These are phyloP conservation scores for Eonycteris spelaea DNA, from an alignment of 2,113 vertebrate species.

Conservation along the genomic window DNA sequence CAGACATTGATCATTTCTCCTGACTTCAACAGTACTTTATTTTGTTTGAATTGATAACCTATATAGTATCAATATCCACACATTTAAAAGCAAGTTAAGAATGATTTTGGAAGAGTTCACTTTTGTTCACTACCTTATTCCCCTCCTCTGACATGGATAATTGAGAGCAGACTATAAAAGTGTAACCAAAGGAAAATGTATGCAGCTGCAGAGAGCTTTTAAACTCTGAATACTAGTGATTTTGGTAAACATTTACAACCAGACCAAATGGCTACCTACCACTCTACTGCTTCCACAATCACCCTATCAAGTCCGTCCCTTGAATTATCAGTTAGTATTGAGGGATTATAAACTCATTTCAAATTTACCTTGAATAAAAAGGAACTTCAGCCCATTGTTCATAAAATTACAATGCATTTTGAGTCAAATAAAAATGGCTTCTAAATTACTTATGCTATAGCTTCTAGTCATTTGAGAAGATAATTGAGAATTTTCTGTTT, in stretches of 20 bases:
- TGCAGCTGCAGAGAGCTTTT: neutral
- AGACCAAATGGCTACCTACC: neutral
- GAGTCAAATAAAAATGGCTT: neutral
- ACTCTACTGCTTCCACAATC: neutral
- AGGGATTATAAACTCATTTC: neutral
- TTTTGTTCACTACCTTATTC: neutral
- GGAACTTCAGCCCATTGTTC: neutral
- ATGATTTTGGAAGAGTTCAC: neutral
- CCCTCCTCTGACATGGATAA: neutral
- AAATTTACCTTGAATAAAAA: neutral
- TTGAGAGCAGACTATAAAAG: neutral
- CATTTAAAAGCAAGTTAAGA: slow-evolving; percentile 27
- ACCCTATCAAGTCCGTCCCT: neutral
- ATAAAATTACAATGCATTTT: neutral
- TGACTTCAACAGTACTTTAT: neutral
- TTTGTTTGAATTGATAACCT: neutral
- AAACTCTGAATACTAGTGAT: neutral
- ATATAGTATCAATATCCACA: neutral
- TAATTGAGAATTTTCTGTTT: neutral
- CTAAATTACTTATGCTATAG: neutral
- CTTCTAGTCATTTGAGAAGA: neutral
- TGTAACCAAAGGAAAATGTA: neutral
- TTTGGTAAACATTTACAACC: neutral
- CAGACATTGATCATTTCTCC: neutral
- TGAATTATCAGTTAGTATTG: neutral